Evolutionary conservation across 1,140 invertebrate genomes (phyloP).

Genomic region (Solenopsis fugax): DNA sequence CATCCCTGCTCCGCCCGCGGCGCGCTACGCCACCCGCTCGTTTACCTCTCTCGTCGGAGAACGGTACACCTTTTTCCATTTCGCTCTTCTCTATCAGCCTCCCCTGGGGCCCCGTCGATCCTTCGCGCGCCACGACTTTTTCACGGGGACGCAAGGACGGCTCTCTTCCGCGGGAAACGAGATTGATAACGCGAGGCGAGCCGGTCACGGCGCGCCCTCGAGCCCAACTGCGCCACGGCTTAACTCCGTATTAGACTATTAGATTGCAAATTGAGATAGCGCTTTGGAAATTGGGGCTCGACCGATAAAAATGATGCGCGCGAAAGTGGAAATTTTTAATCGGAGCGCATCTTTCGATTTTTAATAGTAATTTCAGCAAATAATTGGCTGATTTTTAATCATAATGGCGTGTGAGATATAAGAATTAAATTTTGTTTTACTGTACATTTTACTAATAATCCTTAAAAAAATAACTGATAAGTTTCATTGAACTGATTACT

Average conservation of each 20-base stretch:
- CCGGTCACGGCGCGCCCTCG: neutral
- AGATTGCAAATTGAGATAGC: neutral
- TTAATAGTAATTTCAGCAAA: neutral
- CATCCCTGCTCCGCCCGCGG: neutral
- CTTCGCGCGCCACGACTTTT: slow-evolving; percentile 33
- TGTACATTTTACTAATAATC: neutral
- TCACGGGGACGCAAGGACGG: slow-evolving; percentile 54
- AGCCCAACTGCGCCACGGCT: neutral
- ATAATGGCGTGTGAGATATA: neutral
- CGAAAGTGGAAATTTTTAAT: neutral
- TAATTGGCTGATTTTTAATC: neutral
- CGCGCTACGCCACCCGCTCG: slow-evolving; percentile 1
- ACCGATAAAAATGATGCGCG: neutral
- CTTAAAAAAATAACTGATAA: too few relatives aligned
- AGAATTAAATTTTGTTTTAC: neutral
- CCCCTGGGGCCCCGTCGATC: neutral
- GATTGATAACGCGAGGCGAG: slow-evolving; percentile 25
- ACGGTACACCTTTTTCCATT: slow-evolving; percentile 65
- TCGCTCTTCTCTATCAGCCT: slow-evolving; percentile 48
- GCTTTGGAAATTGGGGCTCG: neutral
- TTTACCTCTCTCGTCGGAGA: slow-evolving; percentile 44
- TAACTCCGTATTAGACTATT: neutral
- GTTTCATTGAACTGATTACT: too few relatives aligned
- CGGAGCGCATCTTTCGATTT: neutral
- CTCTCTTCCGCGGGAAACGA: slow-evolving; percentile 52